Evolutionary conservation across 2,113 vertebrate species (phyloP).

Genomic region (Scartelaos histophorus): DNA sequence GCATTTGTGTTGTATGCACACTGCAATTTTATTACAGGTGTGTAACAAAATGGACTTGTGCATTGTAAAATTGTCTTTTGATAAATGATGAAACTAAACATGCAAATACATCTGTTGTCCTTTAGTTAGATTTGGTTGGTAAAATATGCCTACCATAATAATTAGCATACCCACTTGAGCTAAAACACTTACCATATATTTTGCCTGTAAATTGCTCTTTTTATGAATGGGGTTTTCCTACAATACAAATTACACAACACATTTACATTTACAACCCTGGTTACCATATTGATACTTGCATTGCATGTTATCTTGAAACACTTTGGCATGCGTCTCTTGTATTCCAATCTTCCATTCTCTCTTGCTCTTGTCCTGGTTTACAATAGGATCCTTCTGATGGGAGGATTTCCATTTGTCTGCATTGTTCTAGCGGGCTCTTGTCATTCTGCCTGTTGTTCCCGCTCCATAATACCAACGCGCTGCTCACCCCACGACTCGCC

Average conservation of each 20-base stretch:
- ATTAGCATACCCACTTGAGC: not conserved
- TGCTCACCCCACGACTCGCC: constrained; percentile 61
- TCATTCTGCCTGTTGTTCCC: constrained; percentile 62
- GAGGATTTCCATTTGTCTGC: constrained; percentile 51
- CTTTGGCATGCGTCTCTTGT: constrained; percentile 41
- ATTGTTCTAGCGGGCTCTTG: constrained; percentile 66
- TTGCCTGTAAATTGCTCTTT: not conserved
- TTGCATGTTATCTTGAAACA: constrained; percentile 58
- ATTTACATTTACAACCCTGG: constrained; percentile 27
- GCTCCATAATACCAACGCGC: constrained; percentile 56
- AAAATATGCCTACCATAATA: not conserved
- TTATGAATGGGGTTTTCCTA: constrained; percentile 26
- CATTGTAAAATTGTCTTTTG: too few species aligned
- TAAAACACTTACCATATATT: not conserved
- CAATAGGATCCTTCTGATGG: constrained; percentile 69
- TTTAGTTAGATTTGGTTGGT: not conserved
- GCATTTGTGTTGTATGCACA: too few species aligned
- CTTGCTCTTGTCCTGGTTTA: constrained; percentile 45
- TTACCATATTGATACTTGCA: constrained; percentile 16
- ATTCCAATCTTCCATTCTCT: constrained; percentile 37
- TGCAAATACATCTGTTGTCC: too few species aligned
- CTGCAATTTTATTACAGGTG: too few species aligned
- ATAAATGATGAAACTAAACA: too few species aligned
- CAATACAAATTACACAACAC: not conserved
- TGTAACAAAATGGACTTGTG: too few species aligned